Percentiles rank a stretch among this genome's conserved stretches.
phyloP scores from a whole-genome alignment of 2,888 invertebrate species.

The Psylliodes chrysocephalus region DNA sequence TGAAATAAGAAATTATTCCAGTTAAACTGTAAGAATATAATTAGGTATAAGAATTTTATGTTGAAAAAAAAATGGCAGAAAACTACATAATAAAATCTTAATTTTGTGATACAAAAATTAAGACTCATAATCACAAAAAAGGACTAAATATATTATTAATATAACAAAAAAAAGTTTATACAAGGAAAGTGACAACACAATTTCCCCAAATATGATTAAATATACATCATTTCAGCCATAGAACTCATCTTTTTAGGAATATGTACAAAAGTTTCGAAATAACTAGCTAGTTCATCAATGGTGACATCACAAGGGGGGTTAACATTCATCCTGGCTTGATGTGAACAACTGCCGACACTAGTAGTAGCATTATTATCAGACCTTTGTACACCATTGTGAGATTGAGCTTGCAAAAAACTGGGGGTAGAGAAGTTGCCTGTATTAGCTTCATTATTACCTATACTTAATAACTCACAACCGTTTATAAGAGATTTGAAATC shows the following conservation, averaged over 20 bases:
- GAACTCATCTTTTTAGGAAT: slow-evolving; percentile 98
- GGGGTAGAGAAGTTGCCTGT: slow-evolving; percentile 50
- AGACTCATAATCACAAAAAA: neutral
- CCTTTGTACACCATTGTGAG: slow-evolving; percentile 40
- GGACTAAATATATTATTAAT: neutral
- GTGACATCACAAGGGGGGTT: slow-evolving; percentile 85
- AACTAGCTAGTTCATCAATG: slow-evolving; percentile 93
- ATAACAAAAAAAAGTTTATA: neutral
- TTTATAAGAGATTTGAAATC: slow-evolving; percentile 62
- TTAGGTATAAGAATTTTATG: no score
- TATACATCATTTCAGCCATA: slow-evolving; percentile 99
- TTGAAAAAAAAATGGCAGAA: neutral
- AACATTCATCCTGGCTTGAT: slow-evolving; percentile 73
- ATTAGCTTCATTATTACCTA: slow-evolving; percentile 51
- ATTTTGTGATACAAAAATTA: neutral
- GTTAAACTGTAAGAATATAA: no score
- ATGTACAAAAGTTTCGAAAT: slow-evolving; percentile 94
- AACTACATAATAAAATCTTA: neutral
- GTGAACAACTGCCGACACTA: slow-evolving; percentile 73
- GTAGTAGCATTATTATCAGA: slow-evolving; percentile 39
- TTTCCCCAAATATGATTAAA: slow-evolving; percentile 66
- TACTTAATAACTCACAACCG: slow-evolving; percentile 61
- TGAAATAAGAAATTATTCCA: no score
- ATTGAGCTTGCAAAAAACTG: slow-evolving; percentile 56
- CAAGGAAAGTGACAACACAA: neutral